Evolutionary conservation across 2,113 vertebrate genomes (phyloP).

Genomic region (Gallinago media): DNA sequence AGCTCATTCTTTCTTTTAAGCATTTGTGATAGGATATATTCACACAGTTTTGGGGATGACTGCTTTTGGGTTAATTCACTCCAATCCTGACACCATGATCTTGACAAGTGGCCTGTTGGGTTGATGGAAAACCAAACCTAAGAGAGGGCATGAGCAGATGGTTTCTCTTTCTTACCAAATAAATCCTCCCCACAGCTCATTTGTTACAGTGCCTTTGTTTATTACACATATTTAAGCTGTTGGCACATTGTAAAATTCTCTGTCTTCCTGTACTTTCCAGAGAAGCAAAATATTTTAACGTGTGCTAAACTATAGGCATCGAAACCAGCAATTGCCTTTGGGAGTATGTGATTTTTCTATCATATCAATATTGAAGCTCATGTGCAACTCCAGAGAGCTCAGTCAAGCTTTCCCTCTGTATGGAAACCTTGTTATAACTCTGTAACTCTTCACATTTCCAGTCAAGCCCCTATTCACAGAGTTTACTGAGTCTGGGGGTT

Average conservation of each 20-base stretch:
- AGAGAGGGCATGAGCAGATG: not conserved
- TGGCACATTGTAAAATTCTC: not conserved
- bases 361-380: not conserved
- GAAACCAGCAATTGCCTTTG: not conserved
- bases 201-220: not conserved
- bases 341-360: not conserved
- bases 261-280: not conserved
- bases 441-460: not conserved
- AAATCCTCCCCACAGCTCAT: not conserved
- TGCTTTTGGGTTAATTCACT: not conserved
- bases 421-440: not conserved
- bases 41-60: not conserved
- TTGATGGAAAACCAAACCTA: not conserved
- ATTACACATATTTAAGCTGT: not conserved
- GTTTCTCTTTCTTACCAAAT: slow-evolving; percentile 3
- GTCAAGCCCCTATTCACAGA: not conserved
- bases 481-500: not conserved
- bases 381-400: not conserved
- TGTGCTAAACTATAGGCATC: not conserved
- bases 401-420: not conserved
- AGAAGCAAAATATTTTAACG: slow-evolving; percentile 7
- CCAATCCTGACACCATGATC: not conserved
- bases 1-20: not conserved
- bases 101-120: not conserved
- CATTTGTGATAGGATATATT: not conserved